Percentiles rank a stretch among this genome's conserved stretches.
Evolutionary conservation across 1,140 invertebrate species (phyloP).

Genomic region (Drosophila nikananu): DNA sequence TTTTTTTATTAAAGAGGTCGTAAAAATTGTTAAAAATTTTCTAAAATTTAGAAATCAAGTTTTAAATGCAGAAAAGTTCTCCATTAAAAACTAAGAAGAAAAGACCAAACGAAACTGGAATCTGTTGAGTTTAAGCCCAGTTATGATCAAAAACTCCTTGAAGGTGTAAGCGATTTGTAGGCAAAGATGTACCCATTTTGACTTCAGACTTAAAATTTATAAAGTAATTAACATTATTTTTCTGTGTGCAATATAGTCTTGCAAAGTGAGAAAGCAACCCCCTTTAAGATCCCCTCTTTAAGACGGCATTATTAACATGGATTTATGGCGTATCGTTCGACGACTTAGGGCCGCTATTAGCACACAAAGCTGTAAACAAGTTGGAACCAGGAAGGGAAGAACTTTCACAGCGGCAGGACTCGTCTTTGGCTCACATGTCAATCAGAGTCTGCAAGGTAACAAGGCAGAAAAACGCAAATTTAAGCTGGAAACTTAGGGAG

Average conservation of each 20-base stretch:
- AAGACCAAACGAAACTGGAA: too few relatives aligned
- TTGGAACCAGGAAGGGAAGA: constrained; percentile 6
- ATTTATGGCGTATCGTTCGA: constrained; percentile 78
- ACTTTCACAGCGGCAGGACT: constrained; percentile 7
- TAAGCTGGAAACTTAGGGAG: constrained; percentile 21
- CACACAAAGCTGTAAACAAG: constrained; percentile 73
- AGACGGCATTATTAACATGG: constrained; percentile 73
- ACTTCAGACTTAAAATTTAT: too few relatives aligned
- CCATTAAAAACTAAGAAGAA: too few relatives aligned
- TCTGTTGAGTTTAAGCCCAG: too few relatives aligned
- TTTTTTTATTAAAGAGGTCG: too few relatives aligned
- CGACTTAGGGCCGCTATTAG: constrained; percentile 75
- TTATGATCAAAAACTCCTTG: too few relatives aligned
- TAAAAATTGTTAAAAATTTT: too few relatives aligned
- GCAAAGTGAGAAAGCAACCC: constrained; percentile 27
- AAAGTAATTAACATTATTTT: not conserved
- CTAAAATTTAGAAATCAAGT: too few relatives aligned
- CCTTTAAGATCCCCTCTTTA: not conserved
- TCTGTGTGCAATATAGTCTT: constrained; percentile 6
- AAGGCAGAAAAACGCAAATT: constrained; percentile 72
- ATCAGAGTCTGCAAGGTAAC: constrained; percentile 56
- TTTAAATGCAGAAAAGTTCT: too few relatives aligned
- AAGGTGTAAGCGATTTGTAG: too few relatives aligned
- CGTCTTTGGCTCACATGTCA: constrained; percentile 35
- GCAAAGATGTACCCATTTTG: too few relatives aligned